Conservation (phyloP, 2,113 vertebrate genomes). For the Pelodiscus sinensis region DNA sequence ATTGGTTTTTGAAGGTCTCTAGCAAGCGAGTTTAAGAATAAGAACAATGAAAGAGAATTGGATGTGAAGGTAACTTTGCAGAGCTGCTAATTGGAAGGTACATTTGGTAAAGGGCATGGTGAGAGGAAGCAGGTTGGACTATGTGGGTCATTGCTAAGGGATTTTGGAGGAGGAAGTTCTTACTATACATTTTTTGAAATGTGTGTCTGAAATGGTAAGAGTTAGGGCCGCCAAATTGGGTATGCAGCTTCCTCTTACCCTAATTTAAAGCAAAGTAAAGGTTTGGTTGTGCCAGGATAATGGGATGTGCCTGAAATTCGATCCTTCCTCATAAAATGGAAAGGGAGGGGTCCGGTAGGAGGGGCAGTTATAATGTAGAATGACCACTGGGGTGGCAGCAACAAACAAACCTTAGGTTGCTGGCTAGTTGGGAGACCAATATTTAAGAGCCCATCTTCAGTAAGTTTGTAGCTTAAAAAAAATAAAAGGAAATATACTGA, state of each 20-base stretch:
- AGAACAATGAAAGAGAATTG: not conserved
- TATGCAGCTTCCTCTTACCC: too few relatives aligned
- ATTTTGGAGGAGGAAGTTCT: not conserved
- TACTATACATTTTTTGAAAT: too few relatives aligned
- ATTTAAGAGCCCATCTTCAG: not conserved
- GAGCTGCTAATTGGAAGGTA: rapidly evolving
- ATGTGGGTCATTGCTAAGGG: not conserved
- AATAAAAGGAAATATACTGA: not conserved
- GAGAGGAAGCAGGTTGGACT: rapidly evolving
- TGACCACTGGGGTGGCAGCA: too few relatives aligned
- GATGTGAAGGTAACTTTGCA: not conserved
- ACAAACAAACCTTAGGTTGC: not conserved
- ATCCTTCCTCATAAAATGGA: too few relatives aligned
- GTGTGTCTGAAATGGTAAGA: too few relatives aligned
- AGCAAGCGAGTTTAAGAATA: not conserved
- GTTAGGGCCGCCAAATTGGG: too few relatives aligned
- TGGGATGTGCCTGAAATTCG: too few relatives aligned
- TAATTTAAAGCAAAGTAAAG: too few relatives aligned
- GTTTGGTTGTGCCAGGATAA: too few relatives aligned
- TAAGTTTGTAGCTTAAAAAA: not conserved
- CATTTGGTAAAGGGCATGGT: not conserved
- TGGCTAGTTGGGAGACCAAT: not conserved
- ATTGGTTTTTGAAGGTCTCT: not conserved
- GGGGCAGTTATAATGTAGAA: too few relatives aligned
- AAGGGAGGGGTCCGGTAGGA: too few relatives aligned